Evolutionary conservation across 2,797 vertebrate genomes (phyloP), one percentile per base, ranked within the genome.

Genomic region (Simalia tracyae): DNA sequence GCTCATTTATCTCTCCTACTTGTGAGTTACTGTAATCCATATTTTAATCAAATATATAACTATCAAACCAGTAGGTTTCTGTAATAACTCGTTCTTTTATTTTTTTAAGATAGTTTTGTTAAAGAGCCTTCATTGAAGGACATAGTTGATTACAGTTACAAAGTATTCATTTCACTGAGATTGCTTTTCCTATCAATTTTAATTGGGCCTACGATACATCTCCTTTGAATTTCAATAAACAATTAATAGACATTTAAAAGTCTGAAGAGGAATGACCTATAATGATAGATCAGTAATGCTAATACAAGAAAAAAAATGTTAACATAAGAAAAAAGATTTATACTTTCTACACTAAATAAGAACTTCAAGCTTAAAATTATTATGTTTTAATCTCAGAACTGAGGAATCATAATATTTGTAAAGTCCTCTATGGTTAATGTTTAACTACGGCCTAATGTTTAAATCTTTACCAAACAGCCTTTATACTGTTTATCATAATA

Each of bases 21-120:
- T 90, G 86, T 94, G 59, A 94, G 57, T 94, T 94, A 36, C 36
- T 36, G 36, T 36, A 89, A 94, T 95, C 91, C 22, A 90, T 96
- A 85, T 94, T 93, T 84, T 46, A 46, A 50, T 92, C 54, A 90
- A 84, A 94, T 2, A 4, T 4, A n/a, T 72, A 19, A 42, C 87
- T 94, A 87, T 92, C 57, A 91, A 89, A 95, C 14, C 91, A 59
- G 94, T 31, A 2, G 31, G 10, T 57, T 42, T 24, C 24, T 88
- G 31, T 57, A 11, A 56, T 46, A 10, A 91, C 10, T 89, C 94
- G 24, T 81, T 3, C 26, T 59, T 76, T 84, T 61, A 93, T 54
- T 54, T 54, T 54, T 54, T 54, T 86, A 92, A 94, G 0, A 22
- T 8, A 0, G 0, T 68, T 93, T 85, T 5, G 22, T 24, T 89